A percentile compares a stretch with the other conserved stretches of the same genome.
These are phyloP conservation scores for Neodiprion pinetum DNA, from an alignment of 1,140 invertebrate species.

Conservation along the genomic window DNA sequence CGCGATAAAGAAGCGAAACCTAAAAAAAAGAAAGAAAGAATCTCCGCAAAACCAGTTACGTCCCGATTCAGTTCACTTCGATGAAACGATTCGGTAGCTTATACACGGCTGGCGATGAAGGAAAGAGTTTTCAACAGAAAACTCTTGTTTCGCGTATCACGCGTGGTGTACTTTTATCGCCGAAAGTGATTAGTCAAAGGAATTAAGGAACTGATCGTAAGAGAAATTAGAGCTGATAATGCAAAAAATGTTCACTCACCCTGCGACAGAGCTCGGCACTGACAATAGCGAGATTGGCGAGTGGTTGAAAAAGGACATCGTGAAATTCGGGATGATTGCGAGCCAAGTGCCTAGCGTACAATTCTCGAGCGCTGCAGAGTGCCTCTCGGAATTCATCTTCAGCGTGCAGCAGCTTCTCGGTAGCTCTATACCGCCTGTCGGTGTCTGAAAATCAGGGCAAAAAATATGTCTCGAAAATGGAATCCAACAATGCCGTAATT, in stretches of 20 bases:
- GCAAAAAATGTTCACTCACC: slow-evolving; percentile 46
- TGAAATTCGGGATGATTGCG: slow-evolving; percentile 61
- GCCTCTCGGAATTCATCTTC: slow-evolving; percentile 61
- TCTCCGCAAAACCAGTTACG: too few relatives aligned
- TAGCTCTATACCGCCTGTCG: slow-evolving; percentile 57
- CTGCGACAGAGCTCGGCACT: slow-evolving; percentile 59
- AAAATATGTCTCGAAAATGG: slow-evolving; percentile 7
- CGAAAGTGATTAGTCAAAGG: not conserved
- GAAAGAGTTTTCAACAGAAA: too few relatives aligned
- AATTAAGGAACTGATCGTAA: not conserved
- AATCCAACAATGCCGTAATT: slow-evolving; percentile 26
- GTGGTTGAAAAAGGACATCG: slow-evolving; percentile 60
- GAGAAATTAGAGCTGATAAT: not conserved
- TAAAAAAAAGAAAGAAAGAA: too few relatives aligned
- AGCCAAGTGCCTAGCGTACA: slow-evolving; percentile 61
- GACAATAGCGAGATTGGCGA: slow-evolving; percentile 60
- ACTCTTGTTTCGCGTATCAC: too few relatives aligned
- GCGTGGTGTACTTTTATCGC: not conserved
- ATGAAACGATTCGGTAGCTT: too few relatives aligned
- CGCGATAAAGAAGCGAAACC: too few relatives aligned
- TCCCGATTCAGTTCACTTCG: too few relatives aligned
- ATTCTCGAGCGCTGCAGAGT: slow-evolving; percentile 59
- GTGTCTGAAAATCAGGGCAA: slow-evolving; percentile 46
- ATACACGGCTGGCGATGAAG: too few relatives aligned
- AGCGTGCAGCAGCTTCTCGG: slow-evolving; percentile 60